A percentile compares a stretch with the other conserved stretches of the same genome.
Conservation (phyloP, 2,113 vertebrate genomes). For the Apistogramma diplotaenia region DNA sequence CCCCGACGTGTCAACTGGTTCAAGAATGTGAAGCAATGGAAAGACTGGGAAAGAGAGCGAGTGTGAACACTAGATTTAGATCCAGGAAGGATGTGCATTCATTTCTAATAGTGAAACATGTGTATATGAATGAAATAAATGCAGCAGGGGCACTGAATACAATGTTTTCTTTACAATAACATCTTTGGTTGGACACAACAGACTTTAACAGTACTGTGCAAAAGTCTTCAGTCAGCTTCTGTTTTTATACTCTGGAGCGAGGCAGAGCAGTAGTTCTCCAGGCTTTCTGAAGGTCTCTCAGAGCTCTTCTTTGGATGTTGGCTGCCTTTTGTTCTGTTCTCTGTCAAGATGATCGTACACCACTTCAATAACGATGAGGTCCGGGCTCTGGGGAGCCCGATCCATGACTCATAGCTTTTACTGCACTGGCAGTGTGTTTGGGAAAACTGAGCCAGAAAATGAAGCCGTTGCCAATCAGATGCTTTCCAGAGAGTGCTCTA, state of each 20-base stretch:
- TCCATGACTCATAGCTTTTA: too few relatives aligned
- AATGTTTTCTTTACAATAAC: neutral
- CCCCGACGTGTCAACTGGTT: constrained; percentile 31
- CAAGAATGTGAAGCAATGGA: constrained; percentile 19
- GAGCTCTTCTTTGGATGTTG: neutral
- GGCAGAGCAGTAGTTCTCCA: neutral
- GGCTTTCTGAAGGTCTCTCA: neutral
- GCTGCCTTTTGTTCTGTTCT: neutral
- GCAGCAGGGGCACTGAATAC: neutral
- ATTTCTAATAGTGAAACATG: neutral
- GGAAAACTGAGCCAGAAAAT: too few relatives aligned
- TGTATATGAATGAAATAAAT: neutral
- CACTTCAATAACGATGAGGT: neutral
- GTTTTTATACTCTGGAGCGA: neutral
- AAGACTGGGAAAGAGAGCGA: neutral
- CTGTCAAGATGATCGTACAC: neutral
- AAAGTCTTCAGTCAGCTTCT: neutral
- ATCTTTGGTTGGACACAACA: neutral
- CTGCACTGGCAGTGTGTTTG: too few relatives aligned
- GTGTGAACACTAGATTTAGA: neutral
- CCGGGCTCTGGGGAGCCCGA: too few relatives aligned
- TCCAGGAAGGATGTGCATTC: neutral
- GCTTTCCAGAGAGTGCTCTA: too few relatives aligned
- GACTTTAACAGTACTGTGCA: neutral
- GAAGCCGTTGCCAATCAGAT: too few relatives aligned